Base-by-base conservation (phyloP, 2,888 invertebrate species). In the Caenorhabditis zanzibari region DNA sequence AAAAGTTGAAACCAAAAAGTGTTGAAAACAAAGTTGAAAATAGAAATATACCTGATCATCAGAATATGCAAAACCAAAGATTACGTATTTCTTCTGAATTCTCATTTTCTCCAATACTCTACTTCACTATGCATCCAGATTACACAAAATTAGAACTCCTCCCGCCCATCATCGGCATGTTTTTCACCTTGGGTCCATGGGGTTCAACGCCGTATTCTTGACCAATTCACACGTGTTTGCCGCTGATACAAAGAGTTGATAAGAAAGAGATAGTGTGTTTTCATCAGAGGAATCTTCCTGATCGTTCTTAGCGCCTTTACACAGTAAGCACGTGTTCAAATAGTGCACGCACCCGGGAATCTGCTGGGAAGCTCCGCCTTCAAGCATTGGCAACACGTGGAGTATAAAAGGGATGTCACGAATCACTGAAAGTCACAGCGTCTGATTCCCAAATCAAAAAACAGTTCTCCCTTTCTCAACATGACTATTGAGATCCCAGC, bases 241-340 rank as follows among this genome's bases (percentile, higher is more conserved):
- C 59, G 69, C 69, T 63, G 77, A 71, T 54, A 52, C 68, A 28
- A 59, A 52, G 10, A 49, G 22, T 54, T 71, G 77, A 77, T 77
- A 77, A 77, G 71, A 69, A 63, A 63, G 69, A 77, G 77, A 77
- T 69, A 71, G 69, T 59, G 54, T 35, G 52, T 49, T 69, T 61
- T 47, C 58, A 66, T 47, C 35, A n/a, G 75, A 68, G 66, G 47
- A 16, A 24, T 35, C 35, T 68, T 49, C 19, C 12, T 77, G 77
- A 61, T 77, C 77, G 69, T 77, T 77, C 77, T 77, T 52, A 49
- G 77, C 54, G 32, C 71, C 52, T 61, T 77, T 77, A 77, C 77
- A 77, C 77, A 77, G 77, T 69, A 68, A 77, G 77, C 77, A 77
- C 77, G 77, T 77, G 77, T 77, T 77, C 69, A 77, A 76, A 76